Conservation (phyloP, 2,113 vertebrate genomes). For the Grammomys surdaster region DNA sequence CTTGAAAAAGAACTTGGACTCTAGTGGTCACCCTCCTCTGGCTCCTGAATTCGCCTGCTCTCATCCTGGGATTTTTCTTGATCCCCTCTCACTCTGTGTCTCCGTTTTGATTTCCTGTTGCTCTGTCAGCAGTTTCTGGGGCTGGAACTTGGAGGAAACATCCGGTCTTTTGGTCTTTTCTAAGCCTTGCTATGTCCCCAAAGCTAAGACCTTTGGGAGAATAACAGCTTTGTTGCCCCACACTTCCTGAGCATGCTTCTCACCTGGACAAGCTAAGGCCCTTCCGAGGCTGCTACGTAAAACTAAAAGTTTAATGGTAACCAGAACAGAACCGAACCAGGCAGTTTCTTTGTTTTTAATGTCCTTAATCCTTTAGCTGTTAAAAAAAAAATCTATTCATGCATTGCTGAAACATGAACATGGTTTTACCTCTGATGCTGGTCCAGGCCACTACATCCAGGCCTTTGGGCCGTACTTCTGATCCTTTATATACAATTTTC, state of each 20-base stretch:
- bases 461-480: slow-evolving; percentile 47
- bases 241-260: neutral
- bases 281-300: neutral
- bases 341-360: neutral
- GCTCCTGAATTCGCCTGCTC: neutral
- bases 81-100: neutral
- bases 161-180: neutral
- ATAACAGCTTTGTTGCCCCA: neutral
- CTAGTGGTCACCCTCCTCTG: neutral
- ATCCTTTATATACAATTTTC: slow-evolving; percentile 63
- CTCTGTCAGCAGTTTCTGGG: neutral
- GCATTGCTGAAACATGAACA: neutral
- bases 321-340: neutral
- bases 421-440: neutral
- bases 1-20: neutral
- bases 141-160: neutral
- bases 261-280: neutral
- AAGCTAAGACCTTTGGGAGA: slow-evolving; percentile 32
- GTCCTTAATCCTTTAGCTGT: slow-evolving; percentile 34
- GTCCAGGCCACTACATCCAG: neutral
- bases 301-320: neutral
- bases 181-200: neutral
- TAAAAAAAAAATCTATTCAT: slow-evolving; percentile 10
- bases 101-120: slow-evolving; percentile 18
- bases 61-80: slow-evolving; percentile 10